Percentiles rank a stretch among this genome's conserved stretches.
These are phyloP conservation scores for Eubasilissa regina DNA, from an alignment of 1,140 invertebrate species.

Conservation along the genomic window DNA sequence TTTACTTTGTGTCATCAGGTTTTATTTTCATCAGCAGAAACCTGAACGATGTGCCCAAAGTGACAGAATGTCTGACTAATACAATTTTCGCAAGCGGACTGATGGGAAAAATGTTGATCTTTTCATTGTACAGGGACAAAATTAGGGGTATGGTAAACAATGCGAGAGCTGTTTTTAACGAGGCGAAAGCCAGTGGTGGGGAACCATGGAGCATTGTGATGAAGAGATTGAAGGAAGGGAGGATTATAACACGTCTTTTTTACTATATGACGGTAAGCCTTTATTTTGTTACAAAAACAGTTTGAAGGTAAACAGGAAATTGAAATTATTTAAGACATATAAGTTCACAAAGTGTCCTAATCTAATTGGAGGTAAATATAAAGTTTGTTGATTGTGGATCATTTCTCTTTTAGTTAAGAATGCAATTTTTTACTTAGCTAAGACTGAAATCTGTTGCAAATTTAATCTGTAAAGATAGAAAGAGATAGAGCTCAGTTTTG, in stretches of 20 bases:
- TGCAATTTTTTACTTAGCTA: too few relatives aligned
- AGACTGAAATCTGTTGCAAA: too few relatives aligned
- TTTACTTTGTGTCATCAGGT: neutral
- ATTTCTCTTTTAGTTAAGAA: too few relatives aligned
- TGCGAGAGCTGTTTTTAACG: neutral
- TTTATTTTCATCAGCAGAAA: neutral
- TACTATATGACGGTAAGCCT: neutral
- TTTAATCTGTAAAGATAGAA: too few relatives aligned
- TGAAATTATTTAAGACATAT: too few relatives aligned
- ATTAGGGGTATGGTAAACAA: neutral
- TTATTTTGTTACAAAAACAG: too few relatives aligned
- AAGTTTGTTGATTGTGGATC: too few relatives aligned
- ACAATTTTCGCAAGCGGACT: slow-evolving; percentile 2
- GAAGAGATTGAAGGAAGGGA: slow-evolving; percentile 19
- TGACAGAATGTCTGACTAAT: slow-evolving; percentile 19
- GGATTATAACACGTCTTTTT: slow-evolving; percentile 11
- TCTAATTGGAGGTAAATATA: too few relatives aligned
- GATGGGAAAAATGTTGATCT: neutral
- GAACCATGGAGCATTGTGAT: slow-evolving; percentile 17
- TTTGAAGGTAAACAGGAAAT: too few relatives aligned
- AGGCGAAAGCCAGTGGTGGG: neutral
- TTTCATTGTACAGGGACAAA: neutral
- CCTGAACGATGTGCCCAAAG: neutral
- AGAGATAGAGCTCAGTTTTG: too few relatives aligned
- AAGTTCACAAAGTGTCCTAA: too few relatives aligned